Evolutionary conservation across 2,888 invertebrate species (phyloP).

Genomic region (Lordiphosa fenestrarum): DNA sequence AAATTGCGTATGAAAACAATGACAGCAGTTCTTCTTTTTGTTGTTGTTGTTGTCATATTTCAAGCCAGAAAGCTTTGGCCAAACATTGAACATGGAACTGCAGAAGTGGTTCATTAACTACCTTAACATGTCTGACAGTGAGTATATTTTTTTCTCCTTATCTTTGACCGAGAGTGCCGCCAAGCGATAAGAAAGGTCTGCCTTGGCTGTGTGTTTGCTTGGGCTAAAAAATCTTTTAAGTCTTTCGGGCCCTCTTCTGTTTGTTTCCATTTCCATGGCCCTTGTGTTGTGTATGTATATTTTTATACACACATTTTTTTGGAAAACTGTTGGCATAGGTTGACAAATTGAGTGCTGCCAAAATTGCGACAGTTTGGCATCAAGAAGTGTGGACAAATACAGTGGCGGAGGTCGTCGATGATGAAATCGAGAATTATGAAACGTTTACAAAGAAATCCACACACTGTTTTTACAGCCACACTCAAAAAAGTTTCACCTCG

Average conservation of each 20-base stretch:
- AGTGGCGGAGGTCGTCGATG: conserved; percentile 34
- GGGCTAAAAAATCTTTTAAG: conserved; percentile 5
- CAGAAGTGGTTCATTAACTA: conserved; percentile 34
- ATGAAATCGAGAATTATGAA: conserved; percentile 62
- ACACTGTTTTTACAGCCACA: conserved; percentile 43
- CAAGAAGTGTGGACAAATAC: conserved; percentile 61
- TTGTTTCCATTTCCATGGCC: conserved; percentile 2
- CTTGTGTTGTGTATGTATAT: background rate
- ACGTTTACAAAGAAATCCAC: conserved; percentile 43
- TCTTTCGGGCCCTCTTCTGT: conserved; percentile 2
- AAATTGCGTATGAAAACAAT: conserved; percentile 59
- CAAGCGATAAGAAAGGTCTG: conserved; percentile 17
- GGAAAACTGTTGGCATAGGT: conserved; percentile 31
- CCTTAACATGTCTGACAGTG: conserved; percentile 57
- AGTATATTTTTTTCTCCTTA: conserved; percentile 27
- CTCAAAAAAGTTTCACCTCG: conserved; percentile 41
- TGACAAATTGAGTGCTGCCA: conserved; percentile 65
- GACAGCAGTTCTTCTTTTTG: conserved; percentile 51
- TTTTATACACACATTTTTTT: conserved; percentile 5
- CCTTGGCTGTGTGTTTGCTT: conserved; percentile 7
- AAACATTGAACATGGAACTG: conserved; percentile 38
- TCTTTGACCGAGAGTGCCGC: conserved; percentile 1
- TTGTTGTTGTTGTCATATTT: background rate
- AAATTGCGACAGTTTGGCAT: conserved; percentile 62
- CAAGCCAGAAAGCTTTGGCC: conserved; percentile 13